Evolutionary conservation across 1,140 invertebrate genomes (phyloP), one percentile per base, ranked within the genome.

Genomic region (Drosophila ercepeae): DNA sequence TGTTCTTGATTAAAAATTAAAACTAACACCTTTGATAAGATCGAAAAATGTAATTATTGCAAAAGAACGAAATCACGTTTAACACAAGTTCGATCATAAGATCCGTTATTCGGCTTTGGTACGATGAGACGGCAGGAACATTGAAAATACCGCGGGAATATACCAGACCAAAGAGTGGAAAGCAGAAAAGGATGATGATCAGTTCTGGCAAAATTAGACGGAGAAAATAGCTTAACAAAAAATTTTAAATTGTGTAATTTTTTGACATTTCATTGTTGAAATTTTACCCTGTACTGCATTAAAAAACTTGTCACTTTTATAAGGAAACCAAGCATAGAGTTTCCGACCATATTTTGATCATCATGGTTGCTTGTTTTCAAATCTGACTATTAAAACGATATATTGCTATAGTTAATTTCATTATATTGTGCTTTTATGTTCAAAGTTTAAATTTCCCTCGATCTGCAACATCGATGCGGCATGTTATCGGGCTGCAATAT

Each of bases 41-140:
- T 57, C 25, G 48, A 27, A 34, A 59, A 44, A 25, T 42, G 14
- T 49, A 48, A 54, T 52, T 75, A 44, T 70, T 55, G 53, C 50
- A 60, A 64, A 70, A 52, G 49, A 45, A 61, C 67, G 51, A 64
- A 76, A 84, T 84, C 81, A 84, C 81, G 81, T 86, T 84, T 84
- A 71, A 71, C 58, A 75, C 61, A 60, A 64, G 61, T n/a, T 63
- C 48, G 51, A 34, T 49, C 34, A 5, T 39, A 49, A 55, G 44
- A 72, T 86, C 81, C 81, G 81, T 84, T 84, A 84, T 79, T 61
- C 13, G 32, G 16, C 23, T 39, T 69, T 54, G 42, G 29, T 45
- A 21, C 58, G 36, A 44, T 60, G 64, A 14, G 54, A 41, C 44
- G 32, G 39, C 41, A 27, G 34, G 21, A 25, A 44, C 25, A 70